Evolutionary conservation across 2,888 invertebrate genomes (phyloP).

Genomic region (Lasioglossum pauxillum): DNA sequence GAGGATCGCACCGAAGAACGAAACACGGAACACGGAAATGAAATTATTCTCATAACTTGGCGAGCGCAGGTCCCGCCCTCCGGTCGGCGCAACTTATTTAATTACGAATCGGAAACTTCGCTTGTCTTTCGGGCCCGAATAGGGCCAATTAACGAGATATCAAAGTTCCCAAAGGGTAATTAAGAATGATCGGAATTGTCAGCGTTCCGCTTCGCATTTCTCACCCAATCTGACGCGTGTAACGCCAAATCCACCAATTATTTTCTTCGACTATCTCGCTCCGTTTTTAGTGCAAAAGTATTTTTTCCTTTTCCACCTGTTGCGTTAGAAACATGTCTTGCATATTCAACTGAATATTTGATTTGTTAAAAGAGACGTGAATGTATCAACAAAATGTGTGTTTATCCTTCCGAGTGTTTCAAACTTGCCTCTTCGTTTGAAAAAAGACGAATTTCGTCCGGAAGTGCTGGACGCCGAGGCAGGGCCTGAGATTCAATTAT

Average conservation of each 20-base stretch:
- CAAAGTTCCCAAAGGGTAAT: constrained; percentile 15
- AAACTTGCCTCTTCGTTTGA: no score
- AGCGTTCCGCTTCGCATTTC: background rate
- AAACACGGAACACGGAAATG: background rate
- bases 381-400: no score
- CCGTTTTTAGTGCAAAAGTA: background rate
- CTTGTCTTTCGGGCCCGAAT: constrained; percentile 7
- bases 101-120: constrained; percentile 23
- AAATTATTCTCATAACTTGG: constrained; percentile 22
- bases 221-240: background rate
- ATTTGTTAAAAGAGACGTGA: no score
- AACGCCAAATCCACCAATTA: background rate
- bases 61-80: background rate
- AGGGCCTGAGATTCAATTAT: constrained; percentile 30
- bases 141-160: constrained; percentile 18
- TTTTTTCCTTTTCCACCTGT: background rate
- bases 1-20: background rate
- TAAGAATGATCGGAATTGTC: constrained; percentile 3
- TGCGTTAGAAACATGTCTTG: background rate
- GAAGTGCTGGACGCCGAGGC: background rate
- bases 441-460: background rate
- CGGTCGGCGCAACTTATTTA: constrained; percentile 14
- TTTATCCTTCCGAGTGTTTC: no score
- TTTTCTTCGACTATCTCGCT: background rate
- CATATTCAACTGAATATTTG: background rate